Evolutionary conservation across 2,888 invertebrate genomes (phyloP), one percentile per base, ranked within the genome.

Genomic region (Chromoteleia sp.): DNA sequence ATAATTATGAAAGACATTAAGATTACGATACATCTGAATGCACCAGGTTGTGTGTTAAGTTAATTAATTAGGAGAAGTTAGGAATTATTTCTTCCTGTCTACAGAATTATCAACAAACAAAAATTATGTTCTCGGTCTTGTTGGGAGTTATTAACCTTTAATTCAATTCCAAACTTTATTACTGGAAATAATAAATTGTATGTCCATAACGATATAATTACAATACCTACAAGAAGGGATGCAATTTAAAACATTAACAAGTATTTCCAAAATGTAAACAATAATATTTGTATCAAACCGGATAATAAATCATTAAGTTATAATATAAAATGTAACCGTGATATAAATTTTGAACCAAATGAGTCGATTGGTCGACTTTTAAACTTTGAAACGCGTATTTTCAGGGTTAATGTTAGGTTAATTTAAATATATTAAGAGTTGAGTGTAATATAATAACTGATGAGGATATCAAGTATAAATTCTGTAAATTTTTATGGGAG

Each of bases 201-300:
- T 6, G 5, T 50, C 56, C 84, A 41, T 10, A 45, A 45, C 17
- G 10, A 17, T 17, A 68, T 70, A 43, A 59, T 87, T n/a, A 68
- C 33, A 19, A 84, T 88, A 52, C 87, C 87, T 21, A 77, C 77
- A 4, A 88, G 89, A 2, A 85, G 86, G n/a, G 88, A 89, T 81
- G 88, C 89, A 85, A 83, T 89, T 14, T 81, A 83, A 14, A 86
- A 88, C 84, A 85, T 89, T 21, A 82, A 84, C 58, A 81, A 70
- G 36, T 85, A 82, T 76, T 45, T 87, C 43, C 6, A 15, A 10
- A 6, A 12, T 21, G 15, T 4, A 36, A 56, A 68, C 30, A 77
- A 63, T 7, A n/a, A 39, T 17, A 30, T 61, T 17, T 10, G 0
- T n/a, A 17, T 80, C 1, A 70, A 43, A 52, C 52, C 81, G n/a